Evolutionary conservation across 2,888 invertebrate species (phyloP).

Genomic region (Heliconius ismenius): DNA sequence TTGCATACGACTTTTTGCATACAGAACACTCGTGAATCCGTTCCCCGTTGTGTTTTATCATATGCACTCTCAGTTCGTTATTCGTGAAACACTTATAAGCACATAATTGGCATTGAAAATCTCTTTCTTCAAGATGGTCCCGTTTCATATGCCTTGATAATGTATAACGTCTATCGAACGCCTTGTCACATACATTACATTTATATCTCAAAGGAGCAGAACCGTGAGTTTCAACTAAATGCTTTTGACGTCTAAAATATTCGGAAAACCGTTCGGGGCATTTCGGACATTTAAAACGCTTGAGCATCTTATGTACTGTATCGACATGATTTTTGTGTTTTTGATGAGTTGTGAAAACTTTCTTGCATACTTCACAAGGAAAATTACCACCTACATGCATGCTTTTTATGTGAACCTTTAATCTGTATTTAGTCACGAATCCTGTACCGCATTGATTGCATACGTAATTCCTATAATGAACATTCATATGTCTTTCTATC

Average conservation of each 20-base stretch:
- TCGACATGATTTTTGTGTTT: slow-evolving; percentile 67
- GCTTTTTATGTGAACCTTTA: slow-evolving; percentile 67
- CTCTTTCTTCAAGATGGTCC: slow-evolving; percentile 65
- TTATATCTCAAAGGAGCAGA: slow-evolving; percentile 62
- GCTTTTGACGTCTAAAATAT: slow-evolving; percentile 68
- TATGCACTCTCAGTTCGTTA: slow-evolving; percentile 63
- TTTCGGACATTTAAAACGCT: slow-evolving; percentile 65
- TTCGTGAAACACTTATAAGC: slow-evolving; percentile 65
- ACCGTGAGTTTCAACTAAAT: slow-evolving; percentile 64
- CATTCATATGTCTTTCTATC: slow-evolving; percentile 72
- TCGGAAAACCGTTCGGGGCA: slow-evolving; percentile 67
- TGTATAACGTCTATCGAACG: slow-evolving; percentile 51
- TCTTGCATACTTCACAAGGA: slow-evolving; percentile 65
- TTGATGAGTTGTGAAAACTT: slow-evolving; percentile 59
- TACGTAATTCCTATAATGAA: slow-evolving; percentile 68
- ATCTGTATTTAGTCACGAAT: slow-evolving; percentile 64
- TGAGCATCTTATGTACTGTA: slow-evolving; percentile 61
- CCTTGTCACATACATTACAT: slow-evolving; percentile 63
- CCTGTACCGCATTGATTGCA: slow-evolving; percentile 70
- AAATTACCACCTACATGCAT: slow-evolving; percentile 60
- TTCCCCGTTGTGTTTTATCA: slow-evolving; percentile 68
- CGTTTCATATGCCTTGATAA: slow-evolving; percentile 68
- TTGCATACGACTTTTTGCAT: slow-evolving; percentile 69
- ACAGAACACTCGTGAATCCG: slow-evolving; percentile 68
- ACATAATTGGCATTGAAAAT: slow-evolving; percentile 59